Conservation (phyloP, 2,888 invertebrate species). For the Helobdella robusta region DNA sequence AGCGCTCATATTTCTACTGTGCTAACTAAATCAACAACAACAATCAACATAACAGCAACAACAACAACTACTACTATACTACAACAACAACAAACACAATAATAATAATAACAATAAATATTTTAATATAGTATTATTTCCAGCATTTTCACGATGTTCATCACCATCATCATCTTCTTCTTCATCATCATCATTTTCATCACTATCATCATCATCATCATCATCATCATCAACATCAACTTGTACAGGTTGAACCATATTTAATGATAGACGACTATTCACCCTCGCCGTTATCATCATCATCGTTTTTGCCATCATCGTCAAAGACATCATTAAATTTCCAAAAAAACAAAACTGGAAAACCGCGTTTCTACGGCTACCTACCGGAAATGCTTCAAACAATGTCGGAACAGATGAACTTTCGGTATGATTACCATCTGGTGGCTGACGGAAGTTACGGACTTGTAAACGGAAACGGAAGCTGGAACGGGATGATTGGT, state of each 20-base stretch:
- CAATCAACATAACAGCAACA: no score
- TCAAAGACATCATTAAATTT: not conserved
- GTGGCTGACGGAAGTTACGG: conserved; percentile 34
- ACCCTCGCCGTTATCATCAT: not conserved
- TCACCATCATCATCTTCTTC: conserved; percentile 3
- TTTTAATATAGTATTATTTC: no score
- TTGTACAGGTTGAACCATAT: conserved; percentile 32
- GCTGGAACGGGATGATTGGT: conserved; percentile 35
- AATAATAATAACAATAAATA: no score
- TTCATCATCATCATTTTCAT: conserved; percentile 9
- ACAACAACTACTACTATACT: no score
- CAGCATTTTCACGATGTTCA: no score
- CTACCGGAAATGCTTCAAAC: conserved; percentile 32
- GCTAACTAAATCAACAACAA: no score
- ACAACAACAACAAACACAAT: no score
- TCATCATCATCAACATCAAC: conserved; percentile 11
- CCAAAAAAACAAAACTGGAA: conserved; percentile 8
- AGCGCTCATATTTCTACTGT: no score
- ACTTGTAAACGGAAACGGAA: conserved; percentile 23
- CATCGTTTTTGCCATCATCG: not conserved
- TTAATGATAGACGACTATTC: conserved; percentile 28
- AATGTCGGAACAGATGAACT: conserved; percentile 28
- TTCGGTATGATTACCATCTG: conserved; percentile 29
- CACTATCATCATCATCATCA: conserved; percentile 2
- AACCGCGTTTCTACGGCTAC: conserved; percentile 29